These are phyloP conservation scores for Solen grandis DNA, from an alignment of 1,140 invertebrate species.

Conservation along the genomic window DNA sequence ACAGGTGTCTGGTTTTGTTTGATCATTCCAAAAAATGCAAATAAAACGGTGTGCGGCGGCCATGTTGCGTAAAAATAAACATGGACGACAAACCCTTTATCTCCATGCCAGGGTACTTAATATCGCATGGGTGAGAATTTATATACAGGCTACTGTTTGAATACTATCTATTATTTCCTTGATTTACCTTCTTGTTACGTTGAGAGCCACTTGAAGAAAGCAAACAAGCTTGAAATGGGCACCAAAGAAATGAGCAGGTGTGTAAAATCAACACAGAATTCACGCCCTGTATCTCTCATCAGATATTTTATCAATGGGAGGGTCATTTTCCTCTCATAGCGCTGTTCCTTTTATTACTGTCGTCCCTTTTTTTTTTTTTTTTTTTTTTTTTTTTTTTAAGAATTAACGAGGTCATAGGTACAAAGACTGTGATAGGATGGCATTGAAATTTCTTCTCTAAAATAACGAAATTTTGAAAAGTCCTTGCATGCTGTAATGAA, in stretches of 20 bases:
- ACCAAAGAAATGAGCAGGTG: constrained; percentile 43
- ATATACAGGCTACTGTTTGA: background rate
- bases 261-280: constrained; percentile 39
- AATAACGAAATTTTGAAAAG: no score
- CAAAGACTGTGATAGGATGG: background rate
- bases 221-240: constrained; percentile 35
- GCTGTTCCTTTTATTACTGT: no score
- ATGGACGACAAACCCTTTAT: constrained; percentile 3
- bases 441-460: background rate
- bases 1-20: constrained; percentile 41
- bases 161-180: constrained; percentile 45
- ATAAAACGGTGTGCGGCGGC: constrained; percentile 23
- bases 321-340: no score
- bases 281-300: constrained; percentile 35
- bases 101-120: background rate
- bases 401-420: background rate
- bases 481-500: no score
- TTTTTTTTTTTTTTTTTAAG: background rate
- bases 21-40: constrained; percentile 25
- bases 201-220: constrained; percentile 43
- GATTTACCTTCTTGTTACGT: constrained; percentile 57
- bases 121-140: constrained; percentile 17
- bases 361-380: background rate
- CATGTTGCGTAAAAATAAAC: constrained; percentile 34
- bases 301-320: no score